Percentiles rank a stretch among this genome's conserved stretches.
These are phyloP conservation scores for Nemopilema nomurai DNA, from an alignment of 30 jellyfish, hydroid and myxozoan species.

Conservation along the genomic window DNA sequence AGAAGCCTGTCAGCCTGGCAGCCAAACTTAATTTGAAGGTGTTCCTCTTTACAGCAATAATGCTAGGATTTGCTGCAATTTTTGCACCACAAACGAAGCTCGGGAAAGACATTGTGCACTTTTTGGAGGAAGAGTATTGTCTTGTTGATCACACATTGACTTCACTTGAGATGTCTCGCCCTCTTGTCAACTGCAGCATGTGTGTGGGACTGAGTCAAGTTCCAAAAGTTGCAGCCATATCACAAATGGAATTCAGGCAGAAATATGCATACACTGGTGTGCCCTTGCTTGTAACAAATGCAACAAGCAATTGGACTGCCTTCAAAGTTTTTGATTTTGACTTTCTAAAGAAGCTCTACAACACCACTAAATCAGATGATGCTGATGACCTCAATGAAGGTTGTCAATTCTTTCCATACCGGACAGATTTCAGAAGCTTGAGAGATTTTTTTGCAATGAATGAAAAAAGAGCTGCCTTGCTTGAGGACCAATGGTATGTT, in stretches of 20 bases:
- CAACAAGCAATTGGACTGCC: conserved; percentile 92
- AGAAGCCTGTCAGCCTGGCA: neutral
- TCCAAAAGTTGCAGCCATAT: conserved; percentile 62
- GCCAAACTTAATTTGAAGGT: neutral
- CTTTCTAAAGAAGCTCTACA: conserved; percentile 72
- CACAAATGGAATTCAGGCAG: conserved; percentile 58
- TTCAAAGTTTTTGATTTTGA: conserved; percentile 65
- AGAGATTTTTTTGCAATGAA: conserved; percentile 85
- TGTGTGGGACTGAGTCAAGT: conserved; percentile 65
- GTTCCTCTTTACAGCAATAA: neutral
- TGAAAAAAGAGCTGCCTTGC: conserved; percentile 71
- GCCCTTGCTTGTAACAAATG: conserved; percentile 88
- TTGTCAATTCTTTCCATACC: conserved; percentile 93
- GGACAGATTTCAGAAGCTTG: conserved; percentile 73
- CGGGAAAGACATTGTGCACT: conserved; percentile 19
- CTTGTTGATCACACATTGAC: conserved; percentile 60
- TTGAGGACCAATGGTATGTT: conserved; percentile 93
- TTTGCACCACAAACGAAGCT: neutral
- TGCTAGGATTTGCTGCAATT: conserved; percentile 20
- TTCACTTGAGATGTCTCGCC: conserved; percentile 75
- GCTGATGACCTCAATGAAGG: conserved; percentile 68
- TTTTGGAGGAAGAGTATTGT: conserved; percentile 51
- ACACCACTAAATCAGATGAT: conserved; percentile 17
- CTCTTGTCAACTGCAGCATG: conserved; percentile 79
- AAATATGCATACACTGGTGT: conserved; percentile 91